phyloP scores from a whole-genome alignment of 2,113 vertebrate genomes.

The Mola mola region DNA sequence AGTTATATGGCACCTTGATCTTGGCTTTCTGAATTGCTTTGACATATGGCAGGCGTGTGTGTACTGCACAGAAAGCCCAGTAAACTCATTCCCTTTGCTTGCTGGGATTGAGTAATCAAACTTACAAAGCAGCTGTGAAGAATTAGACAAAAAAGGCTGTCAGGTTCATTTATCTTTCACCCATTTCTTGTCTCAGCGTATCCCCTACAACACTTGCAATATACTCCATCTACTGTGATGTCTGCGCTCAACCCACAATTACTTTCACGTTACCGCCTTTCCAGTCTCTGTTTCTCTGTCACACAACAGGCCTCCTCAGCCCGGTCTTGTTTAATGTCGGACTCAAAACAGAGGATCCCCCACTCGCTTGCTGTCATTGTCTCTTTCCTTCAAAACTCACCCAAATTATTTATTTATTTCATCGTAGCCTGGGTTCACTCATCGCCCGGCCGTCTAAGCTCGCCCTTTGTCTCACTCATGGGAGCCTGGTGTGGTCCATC shows the following conservation, averaged over 20 bases:
- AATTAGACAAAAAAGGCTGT: constrained; percentile 43
- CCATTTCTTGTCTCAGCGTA: constrained; percentile 27
- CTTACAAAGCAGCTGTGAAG: constrained; percentile 37
- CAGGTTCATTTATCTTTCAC: constrained; percentile 47
- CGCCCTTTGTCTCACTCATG: constrained; percentile 57
- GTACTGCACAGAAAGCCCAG: neutral
- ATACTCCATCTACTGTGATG: constrained; percentile 26
- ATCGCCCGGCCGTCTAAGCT: constrained; percentile 48
- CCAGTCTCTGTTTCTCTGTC: constrained; percentile 9
- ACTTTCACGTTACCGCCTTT: constrained; percentile 18
- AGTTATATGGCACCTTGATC: constrained; percentile 40
- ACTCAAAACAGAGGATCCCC: constrained; percentile 1
- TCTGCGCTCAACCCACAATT: constrained; percentile 16
- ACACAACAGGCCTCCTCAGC: constrained; percentile 34
- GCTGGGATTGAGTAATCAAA: constrained; percentile 44
- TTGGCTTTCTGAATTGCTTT: constrained; percentile 41
- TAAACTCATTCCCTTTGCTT: constrained; percentile 25
- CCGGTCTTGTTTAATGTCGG: constrained; percentile 50
- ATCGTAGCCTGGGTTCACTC: constrained; percentile 41
- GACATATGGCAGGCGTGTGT: constrained; percentile 43
- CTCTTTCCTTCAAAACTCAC: constrained; percentile 33
- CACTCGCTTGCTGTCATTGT: constrained; percentile 14
- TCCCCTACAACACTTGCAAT: constrained; percentile 41
- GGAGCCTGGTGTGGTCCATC: constrained; percentile 57
- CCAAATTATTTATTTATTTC: constrained; percentile 44